These are phyloP conservation scores for Ranitomeya variabilis DNA, from an alignment of 2,113 vertebrate species.

Conservation along the genomic window DNA sequence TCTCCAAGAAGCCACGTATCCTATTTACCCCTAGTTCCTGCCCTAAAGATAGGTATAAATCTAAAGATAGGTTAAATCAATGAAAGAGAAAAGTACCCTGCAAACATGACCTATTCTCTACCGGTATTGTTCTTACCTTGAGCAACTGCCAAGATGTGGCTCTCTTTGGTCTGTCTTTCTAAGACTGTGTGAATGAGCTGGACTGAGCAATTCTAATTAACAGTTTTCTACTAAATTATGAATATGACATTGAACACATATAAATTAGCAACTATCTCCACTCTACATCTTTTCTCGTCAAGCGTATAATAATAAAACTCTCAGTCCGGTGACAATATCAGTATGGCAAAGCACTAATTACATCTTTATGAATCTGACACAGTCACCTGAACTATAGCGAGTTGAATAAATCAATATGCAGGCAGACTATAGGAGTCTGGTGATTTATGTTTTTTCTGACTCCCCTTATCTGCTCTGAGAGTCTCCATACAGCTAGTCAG, in stretches of 20 bases:
- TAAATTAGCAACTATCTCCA: constrained; percentile 15
- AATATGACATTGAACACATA: constrained; percentile 29
- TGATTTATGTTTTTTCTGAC: neutral
- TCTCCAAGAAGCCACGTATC: no score
- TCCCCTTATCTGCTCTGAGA: neutral
- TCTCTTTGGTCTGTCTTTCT: neutral
- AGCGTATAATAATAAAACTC: constrained; percentile 28
- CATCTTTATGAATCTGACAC: constrained; percentile 5
- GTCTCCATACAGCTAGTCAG: neutral
- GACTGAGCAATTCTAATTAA: neutral
- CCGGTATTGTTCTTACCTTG: neutral
- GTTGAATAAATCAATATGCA: constrained; percentile 10
- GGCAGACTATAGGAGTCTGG: neutral
- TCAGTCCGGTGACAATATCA: constrained; percentile 6
- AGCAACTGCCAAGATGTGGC: neutral
- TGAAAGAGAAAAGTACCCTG: neutral
- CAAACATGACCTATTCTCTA: neutral
- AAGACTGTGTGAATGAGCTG: neutral
- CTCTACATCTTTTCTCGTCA: constrained; percentile 9
- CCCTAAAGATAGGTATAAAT: no score
- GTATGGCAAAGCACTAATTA: constrained; percentile 29
- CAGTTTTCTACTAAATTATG: constrained; percentile 10
- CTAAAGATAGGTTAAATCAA: no score
- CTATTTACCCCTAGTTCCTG: no score
- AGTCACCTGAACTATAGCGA: neutral